These are phyloP conservation scores for Phymorhynchus buccinoides DNA, from an alignment of 1,140 invertebrate genomes.

Conservation along the genomic window DNA sequence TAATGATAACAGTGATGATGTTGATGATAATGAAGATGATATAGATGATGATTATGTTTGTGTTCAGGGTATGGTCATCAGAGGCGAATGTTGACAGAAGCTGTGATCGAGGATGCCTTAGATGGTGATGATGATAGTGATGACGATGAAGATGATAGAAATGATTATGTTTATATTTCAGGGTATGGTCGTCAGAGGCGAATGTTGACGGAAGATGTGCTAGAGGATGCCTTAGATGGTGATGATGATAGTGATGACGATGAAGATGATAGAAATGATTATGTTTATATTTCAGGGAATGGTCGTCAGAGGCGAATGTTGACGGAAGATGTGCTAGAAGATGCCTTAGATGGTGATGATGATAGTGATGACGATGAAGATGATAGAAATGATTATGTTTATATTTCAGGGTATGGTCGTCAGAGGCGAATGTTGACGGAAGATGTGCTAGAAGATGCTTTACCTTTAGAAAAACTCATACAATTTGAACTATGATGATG, in stretches of 20 bases:
- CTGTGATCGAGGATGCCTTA: slow-evolving; percentile 56
- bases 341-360: slow-evolving; percentile 54
- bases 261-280: too few relatives aligned
- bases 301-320: too few relatives aligned
- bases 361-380: too few relatives aligned
- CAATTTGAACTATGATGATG: too few relatives aligned
- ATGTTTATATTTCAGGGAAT: slow-evolving; percentile 42
- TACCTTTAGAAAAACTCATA: slow-evolving; percentile 53
- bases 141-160: too few relatives aligned
- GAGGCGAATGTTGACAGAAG: slow-evolving; percentile 49
- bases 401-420: slow-evolving; percentile 45
- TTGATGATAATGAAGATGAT: too few relatives aligned
- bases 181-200: slow-evolving; percentile 48
- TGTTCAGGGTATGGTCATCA: slow-evolving; percentile 47
- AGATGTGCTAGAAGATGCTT: slow-evolving; percentile 54
- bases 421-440: slow-evolving; percentile 47
- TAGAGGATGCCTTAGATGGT: slow-evolving; percentile 55
- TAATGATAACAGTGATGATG: too few relatives aligned
- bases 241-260: too few relatives aligned
- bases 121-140: too few relatives aligned
- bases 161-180: slow-evolving; percentile 35
- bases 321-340: slow-evolving; percentile 52
- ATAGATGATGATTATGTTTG: too few relatives aligned
- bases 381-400: too few relatives aligned
- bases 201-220: slow-evolving; percentile 52